Conservation (phyloP, 2,888 invertebrate genomes). For the Aethes cnicana region DNA sequence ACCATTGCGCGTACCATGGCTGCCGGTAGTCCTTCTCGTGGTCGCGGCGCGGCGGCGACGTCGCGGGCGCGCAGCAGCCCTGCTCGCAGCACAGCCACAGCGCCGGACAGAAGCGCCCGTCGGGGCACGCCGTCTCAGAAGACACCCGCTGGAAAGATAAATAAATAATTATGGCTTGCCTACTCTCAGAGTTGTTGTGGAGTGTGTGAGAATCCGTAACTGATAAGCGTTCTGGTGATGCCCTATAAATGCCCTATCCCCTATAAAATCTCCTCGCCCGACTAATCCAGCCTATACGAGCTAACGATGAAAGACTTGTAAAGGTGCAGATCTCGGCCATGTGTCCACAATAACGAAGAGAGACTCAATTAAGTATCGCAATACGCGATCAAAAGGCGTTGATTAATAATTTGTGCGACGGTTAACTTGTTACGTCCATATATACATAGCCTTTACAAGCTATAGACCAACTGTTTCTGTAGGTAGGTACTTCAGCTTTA, state of each 20-base stretch:
- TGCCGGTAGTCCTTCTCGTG: conserved; percentile 50
- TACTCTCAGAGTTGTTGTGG: too few species aligned
- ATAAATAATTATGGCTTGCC: neutral
- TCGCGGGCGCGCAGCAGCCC: conserved; percentile 83
- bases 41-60: conserved; percentile 72
- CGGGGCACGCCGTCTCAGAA: conserved; percentile 76
- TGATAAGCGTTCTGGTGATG: too few species aligned
- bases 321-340: too few species aligned
- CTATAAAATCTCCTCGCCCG: too few species aligned
- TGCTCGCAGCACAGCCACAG: conserved; percentile 89
- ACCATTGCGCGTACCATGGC: conserved; percentile 72
- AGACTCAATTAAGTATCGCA: neutral
- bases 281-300: too few species aligned
- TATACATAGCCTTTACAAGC: too few species aligned
- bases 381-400: neutral
- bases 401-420: neutral
- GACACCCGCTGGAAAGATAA: conserved; percentile 44
- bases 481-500: too few species aligned
- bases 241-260: too few species aligned
- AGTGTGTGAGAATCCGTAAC: too few species aligned
- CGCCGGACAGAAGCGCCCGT: conserved; percentile 86
- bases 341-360: neutral
- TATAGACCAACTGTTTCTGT: too few species aligned
- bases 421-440: too few species aligned
- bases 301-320: too few species aligned